Base-by-base conservation (phyloP, 1,140 invertebrate species). In the Nylanderia fulva region DNA sequence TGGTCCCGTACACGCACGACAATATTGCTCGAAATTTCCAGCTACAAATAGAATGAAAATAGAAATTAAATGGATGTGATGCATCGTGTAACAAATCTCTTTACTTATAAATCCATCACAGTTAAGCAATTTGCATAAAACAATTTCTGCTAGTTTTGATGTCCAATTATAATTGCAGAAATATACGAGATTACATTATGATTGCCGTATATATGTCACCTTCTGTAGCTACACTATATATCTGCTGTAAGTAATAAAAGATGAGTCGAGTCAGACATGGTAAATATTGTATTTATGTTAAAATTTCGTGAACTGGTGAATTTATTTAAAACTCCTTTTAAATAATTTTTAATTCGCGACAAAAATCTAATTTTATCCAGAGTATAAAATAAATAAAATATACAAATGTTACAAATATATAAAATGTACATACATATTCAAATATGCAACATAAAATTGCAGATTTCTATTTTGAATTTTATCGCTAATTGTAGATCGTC, bases 21-120 rank as follows among this genome's bases (percentile, higher is more conserved):
- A 18, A 80, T 72, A 82, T 72, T 27, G 64, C 66, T 82, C 54
- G 77, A 71, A 82, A 82, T 82, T 71, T n/a, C 27, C 77, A 33
- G 36, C 42, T 24, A 18, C 52, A 39, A 72, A 58, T 39, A 42
- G 21, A 11, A 56, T 68, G 52, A 42, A 71, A 80, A 58, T 71
- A 56, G 36, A 71, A 24, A 60, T 56, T n/a, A 15, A 29, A 71
- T 18, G 61, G 13, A 48, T 48, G 42, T 33, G 29, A 54, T 33
- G 42, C n/a, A 36, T 36, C 33, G 7, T 42, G 33, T 33, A 39
- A 4, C 24, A 56, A 80, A 71, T 69, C 8, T 18, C 48, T 39
- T 15, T 15, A 61, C 36, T 71, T 72, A 45, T 45, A 60, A 71
- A 80, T 68, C 18, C 33, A n/a, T 45, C 8, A 5, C 54, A 63